A percentile compares a stretch with the other conserved stretches of the same genome.
Evolutionary conservation across 2,888 invertebrate genomes (phyloP).

Genomic region (Tinea pellionella): DNA sequence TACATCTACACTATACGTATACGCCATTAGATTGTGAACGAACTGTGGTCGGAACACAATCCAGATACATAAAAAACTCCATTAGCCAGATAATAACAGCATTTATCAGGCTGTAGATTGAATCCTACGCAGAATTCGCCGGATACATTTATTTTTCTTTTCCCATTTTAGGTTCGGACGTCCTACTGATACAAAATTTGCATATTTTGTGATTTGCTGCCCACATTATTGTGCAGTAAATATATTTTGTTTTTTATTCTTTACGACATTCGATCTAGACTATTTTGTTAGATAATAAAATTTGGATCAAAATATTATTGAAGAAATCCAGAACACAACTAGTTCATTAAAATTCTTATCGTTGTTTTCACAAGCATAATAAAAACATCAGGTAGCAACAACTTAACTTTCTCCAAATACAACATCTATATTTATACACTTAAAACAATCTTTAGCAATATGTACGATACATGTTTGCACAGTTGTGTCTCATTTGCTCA

Average conservation of each 20-base stretch:
- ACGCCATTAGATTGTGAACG: not conserved
- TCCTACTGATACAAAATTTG: slow-evolving; percentile 50
- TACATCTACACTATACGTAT: not conserved
- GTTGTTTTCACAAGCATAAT: too few species aligned
- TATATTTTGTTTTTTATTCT: not conserved
- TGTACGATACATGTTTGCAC: slow-evolving; percentile 29
- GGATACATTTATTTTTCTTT: slow-evolving; percentile 62
- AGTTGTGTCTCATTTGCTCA: slow-evolving; percentile 42
- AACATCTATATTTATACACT: not conserved
- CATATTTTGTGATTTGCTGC: slow-evolving; percentile 42
- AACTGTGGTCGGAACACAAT: not conserved
- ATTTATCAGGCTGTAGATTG: slow-evolving; percentile 1
- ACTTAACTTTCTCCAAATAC: too few species aligned
- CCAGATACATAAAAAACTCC: slow-evolving; percentile 6
- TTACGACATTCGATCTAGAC: not conserved
- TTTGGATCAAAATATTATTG: too few species aligned
- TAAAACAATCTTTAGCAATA: slow-evolving; percentile 28
- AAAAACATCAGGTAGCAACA: too few species aligned
- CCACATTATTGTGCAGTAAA: slow-evolving; percentile 26
- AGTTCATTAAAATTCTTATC: too few species aligned
- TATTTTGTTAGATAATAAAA: too few species aligned
- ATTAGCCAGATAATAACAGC: slow-evolving; percentile 9
- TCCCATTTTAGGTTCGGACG: slow-evolving; percentile 59
- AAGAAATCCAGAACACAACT: too few species aligned
- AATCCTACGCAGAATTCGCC: slow-evolving; percentile 24